Conservation (phyloP, 2,797 vertebrate species). For the Argyrosomus regius region DNA sequence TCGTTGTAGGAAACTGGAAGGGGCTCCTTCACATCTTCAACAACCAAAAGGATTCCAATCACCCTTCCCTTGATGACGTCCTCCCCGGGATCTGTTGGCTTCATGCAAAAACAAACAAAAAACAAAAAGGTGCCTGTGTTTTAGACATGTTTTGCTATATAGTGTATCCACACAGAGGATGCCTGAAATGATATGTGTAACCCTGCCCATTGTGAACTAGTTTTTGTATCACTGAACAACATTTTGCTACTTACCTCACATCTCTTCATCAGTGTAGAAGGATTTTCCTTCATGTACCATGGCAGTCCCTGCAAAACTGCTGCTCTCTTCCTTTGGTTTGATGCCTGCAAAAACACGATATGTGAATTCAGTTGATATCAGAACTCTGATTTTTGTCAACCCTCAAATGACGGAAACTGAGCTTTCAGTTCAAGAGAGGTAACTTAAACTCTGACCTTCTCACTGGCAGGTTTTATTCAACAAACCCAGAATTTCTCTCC, state of each 20-base stretch:
- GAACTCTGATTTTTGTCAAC: neutral
- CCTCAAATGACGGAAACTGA: neutral
- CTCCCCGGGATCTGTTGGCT: constrained; percentile 19
- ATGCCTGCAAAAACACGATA: constrained; percentile 18
- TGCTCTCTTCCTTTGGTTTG: constrained; percentile 37
- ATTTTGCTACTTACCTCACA: constrained; percentile 39
- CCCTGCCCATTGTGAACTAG: constrained; percentile 13
- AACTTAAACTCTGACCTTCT: neutral
- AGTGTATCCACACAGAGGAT: neutral
- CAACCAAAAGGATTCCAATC: constrained; percentile 1
- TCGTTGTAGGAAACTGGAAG: constrained; percentile 10
- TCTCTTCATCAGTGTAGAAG: constrained; percentile 33
- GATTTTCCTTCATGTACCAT: too few species aligned
- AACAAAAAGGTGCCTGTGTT: constrained; percentile 19
- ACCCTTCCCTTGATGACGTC: constrained; percentile 20
- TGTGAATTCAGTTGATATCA: constrained; percentile 1
- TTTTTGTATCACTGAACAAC: constrained; percentile 1
- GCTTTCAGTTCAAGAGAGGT: neutral
- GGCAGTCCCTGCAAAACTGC: constrained; percentile 9
- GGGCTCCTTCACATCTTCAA: constrained; percentile 25
- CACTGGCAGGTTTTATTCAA: constrained; percentile 1
- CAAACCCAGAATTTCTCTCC: neutral
- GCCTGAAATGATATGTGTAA: constrained; percentile 19
- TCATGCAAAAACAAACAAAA: constrained; percentile 10
- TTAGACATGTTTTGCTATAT: neutral